Base-by-base conservation (phyloP, 2,797 vertebrate species). In the Phataginus tricuspis region DNA sequence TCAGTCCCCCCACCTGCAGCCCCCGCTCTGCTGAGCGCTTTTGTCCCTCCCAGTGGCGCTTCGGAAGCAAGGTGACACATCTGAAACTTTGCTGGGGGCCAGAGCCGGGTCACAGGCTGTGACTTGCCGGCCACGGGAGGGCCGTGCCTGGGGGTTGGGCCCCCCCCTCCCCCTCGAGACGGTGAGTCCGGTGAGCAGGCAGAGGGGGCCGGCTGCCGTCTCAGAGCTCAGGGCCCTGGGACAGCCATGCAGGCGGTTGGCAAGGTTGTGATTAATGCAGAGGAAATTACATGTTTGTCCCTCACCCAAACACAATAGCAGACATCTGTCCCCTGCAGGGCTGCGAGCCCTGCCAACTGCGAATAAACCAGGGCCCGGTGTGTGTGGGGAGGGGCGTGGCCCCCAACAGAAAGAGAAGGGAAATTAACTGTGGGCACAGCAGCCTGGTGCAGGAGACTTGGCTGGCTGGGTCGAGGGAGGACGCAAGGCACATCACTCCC, bases 291-390 rank as follows among this genome's bases (percentile, higher is more conserved):
- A 95, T 6, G 0, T 96, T 95, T 53, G 51, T 83, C 93, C 63
- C 83, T 95, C 23, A 95, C 92, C 90, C 59, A 21, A 95, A 96
- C 89, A 94, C 78, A 79, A 92, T 39, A 96, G 96, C 97, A 97
- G 93, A 96, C 94, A 89, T 84, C 97, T 82, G 86, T 97, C 98
- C 98, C 97, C 98, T 94, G 87, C 86, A 79, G 90, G 82, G 93
- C 83, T 51, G n/a, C 90, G 96, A 86, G 0, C 0, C 53, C 94
- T 92, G 96, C 97, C 98, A 97, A 80, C 75, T 18, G 0, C 92
- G 95, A 93, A 95, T 96, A 96, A 96, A 96, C 97, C 97, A 90
- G 45, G 45, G 45, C 45, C 45, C 45, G 11, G 45, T 45, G 45
- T 45, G 45, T 45, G 45, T 10, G 45, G 11, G 45, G 10, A 2